phyloP scores from a whole-genome alignment of 2,888 invertebrate species.

The Leucoma salicis region DNA sequence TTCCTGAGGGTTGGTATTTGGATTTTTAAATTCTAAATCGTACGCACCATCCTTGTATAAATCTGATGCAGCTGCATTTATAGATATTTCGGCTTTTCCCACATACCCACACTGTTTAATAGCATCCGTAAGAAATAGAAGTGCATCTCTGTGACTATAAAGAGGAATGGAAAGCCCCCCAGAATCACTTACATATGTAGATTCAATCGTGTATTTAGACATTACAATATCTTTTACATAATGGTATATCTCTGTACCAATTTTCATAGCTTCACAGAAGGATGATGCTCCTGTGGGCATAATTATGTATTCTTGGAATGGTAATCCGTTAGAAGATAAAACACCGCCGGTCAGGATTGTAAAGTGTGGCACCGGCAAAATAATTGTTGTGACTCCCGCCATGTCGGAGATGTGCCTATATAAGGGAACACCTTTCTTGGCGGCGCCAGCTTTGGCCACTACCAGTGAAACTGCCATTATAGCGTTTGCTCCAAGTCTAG shows the following conservation, averaged over 20 bases:
- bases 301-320: conserved; percentile 97
- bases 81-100: conserved; percentile 95
- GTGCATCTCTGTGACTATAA: conserved; percentile 95
- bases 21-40: conserved; percentile 98
- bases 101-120: conserved; percentile 96
- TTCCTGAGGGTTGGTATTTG: conserved; percentile 91
- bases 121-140: conserved; percentile 91
- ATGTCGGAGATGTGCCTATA: conserved; percentile 97
- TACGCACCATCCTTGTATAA: conserved; percentile 93
- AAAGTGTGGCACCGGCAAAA: conserved; percentile 98
- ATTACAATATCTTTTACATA: conserved; percentile 95
- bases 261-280: conserved; percentile 98
- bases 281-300: conserved; percentile 94
- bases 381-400: conserved; percentile 93
- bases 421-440: conserved; percentile 92
- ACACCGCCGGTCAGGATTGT: conserved; percentile 98
- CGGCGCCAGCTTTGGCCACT: conserved; percentile 97
- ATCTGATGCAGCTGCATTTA: conserved; percentile 98
- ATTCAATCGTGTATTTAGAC: conserved; percentile 93
- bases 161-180: conserved; percentile 99
- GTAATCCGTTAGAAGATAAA: conserved; percentile 97
- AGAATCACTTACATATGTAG: conserved; percentile 96
- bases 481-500: conserved; percentile 97
- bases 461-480: conserved; percentile 98
- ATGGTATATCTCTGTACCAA: conserved; percentile 97